Conservation (phyloP, 2,113 vertebrate species). For the Ginglymostoma cirratum region DNA sequence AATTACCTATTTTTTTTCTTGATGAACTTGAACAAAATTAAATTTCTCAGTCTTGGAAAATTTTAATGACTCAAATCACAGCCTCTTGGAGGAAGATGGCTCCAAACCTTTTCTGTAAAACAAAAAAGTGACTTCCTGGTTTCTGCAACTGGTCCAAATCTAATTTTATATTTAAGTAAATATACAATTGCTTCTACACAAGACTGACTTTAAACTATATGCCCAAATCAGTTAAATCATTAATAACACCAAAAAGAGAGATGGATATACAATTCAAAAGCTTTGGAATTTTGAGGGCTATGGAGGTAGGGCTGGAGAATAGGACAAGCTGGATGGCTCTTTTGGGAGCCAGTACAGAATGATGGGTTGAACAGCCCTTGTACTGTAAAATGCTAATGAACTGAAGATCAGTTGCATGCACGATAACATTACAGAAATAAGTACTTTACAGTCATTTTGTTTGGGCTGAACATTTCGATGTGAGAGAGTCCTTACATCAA, state of each 20-base stretch:
- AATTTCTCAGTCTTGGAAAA: not conserved
- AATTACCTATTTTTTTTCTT: no score
- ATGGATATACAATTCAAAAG: no score
- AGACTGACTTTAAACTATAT: not conserved
- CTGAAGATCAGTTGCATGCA: not conserved
- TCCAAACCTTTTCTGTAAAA: not conserved
- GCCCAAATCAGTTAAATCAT: not conserved
- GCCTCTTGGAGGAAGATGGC: not conserved
- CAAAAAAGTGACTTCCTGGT: not conserved
- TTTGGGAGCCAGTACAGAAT: no score
- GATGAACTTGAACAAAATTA: no score
- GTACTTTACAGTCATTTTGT: not conserved
- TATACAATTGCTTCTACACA: not conserved
- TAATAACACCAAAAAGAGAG: not conserved
- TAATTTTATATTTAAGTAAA: not conserved
- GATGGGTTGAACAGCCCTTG: no score
- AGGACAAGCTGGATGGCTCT: no score
- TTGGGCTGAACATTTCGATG: not conserved
- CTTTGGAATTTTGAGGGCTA: no score
- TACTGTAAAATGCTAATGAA: no score
- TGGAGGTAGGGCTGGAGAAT: no score
- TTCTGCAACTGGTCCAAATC: not conserved
- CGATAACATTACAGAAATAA: not conserved
- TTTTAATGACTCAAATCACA: not conserved
- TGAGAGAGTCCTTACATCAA: not conserved